Conservation (phyloP, 1,140 invertebrate genomes). For the Scaptomyza pallida region DNA sequence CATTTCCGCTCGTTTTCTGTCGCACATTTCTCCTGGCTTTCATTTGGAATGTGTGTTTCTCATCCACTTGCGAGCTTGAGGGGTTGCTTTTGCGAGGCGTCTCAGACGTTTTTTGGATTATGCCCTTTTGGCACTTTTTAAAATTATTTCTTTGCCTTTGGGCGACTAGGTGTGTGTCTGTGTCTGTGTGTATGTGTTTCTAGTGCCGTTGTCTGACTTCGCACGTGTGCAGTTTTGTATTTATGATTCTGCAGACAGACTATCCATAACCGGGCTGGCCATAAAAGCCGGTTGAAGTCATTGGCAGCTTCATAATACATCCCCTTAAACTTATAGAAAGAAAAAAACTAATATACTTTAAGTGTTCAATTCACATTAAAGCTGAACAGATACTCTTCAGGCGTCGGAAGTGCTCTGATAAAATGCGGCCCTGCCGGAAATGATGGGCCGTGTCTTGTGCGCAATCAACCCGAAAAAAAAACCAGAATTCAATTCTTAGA, state of each 20-base stretch:
- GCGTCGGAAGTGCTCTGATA: constrained; percentile 13
- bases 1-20: constrained; percentile 73
- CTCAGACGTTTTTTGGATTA: constrained; percentile 70
- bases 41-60: constrained; percentile 60
- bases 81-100: constrained; percentile 66
- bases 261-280: constrained; percentile 56
- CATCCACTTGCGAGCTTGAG: constrained; percentile 72
- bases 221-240: constrained; percentile 44
- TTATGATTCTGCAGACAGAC: constrained; percentile 59
- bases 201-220: constrained; percentile 39
- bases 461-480: constrained; percentile 68
- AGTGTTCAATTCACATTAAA: constrained; percentile 38
- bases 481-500: constrained; percentile 80
- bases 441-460: constrained; percentile 54
- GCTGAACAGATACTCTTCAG: neutral
- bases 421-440: constrained; percentile 51
- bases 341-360: constrained; percentile 24
- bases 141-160: constrained; percentile 71
- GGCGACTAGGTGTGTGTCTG: constrained; percentile 36
- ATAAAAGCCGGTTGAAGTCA: constrained; percentile 22
- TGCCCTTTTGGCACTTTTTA: constrained; percentile 80
- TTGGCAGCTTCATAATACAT: neutral
- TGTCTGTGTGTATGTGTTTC: constrained; percentile 4
- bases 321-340: constrained; percentile 12
- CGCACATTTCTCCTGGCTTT: constrained; percentile 55